A percentile compares a stretch with the other conserved stretches of the same genome.
phyloP scores from a whole-genome alignment of 35 echinoderm and acorn worm genomes.

The Acanthaster planci region DNA sequence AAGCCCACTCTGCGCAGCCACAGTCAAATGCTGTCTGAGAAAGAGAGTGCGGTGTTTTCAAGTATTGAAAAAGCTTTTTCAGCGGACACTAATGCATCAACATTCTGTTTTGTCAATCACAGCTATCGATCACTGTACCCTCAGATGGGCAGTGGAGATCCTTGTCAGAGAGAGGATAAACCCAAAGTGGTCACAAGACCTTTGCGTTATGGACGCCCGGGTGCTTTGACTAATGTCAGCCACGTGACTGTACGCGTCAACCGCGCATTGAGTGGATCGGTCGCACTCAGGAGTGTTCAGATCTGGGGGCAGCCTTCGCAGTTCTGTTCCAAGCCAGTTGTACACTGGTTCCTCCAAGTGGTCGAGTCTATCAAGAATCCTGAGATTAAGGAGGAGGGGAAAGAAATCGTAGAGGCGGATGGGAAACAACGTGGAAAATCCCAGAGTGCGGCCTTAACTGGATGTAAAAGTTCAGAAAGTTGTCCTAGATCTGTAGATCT shows the following conservation, averaged over 20 bases:
- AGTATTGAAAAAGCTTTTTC: conserved; percentile 31
- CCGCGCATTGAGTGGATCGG: conserved; percentile 51
- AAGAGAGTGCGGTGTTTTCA: conserved; percentile 10
- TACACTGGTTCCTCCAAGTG: conserved; percentile 35
- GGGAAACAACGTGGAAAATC: background rate
- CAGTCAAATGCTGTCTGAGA: conserved; percentile 7
- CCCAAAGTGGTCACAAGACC: conserved; percentile 10
- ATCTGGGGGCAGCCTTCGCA: conserved; percentile 82
- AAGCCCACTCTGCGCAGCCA: background rate
- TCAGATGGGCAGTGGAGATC: background rate
- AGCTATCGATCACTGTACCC: conserved; percentile 39
- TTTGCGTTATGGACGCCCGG: conserved; percentile 14
- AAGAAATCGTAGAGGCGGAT: background rate
- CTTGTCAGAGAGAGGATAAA: background rate
- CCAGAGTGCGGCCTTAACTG: background rate
- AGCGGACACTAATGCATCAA: background rate
- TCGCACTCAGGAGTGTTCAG: conserved; percentile 69
- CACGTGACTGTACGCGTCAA: conserved; percentile 69
- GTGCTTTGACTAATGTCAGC: conserved; percentile 58
- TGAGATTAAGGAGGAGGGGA: background rate
- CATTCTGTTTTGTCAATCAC: conserved; percentile 51
- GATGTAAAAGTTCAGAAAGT: background rate
- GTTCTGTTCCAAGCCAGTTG: conserved; percentile 20
- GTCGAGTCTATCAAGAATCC: conserved; percentile 15
- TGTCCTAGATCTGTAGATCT: background rate